Evolutionary conservation across 2,888 invertebrate species (phyloP), one percentile per base, ranked within the genome.

Genomic region (Resseliella maxima): DNA sequence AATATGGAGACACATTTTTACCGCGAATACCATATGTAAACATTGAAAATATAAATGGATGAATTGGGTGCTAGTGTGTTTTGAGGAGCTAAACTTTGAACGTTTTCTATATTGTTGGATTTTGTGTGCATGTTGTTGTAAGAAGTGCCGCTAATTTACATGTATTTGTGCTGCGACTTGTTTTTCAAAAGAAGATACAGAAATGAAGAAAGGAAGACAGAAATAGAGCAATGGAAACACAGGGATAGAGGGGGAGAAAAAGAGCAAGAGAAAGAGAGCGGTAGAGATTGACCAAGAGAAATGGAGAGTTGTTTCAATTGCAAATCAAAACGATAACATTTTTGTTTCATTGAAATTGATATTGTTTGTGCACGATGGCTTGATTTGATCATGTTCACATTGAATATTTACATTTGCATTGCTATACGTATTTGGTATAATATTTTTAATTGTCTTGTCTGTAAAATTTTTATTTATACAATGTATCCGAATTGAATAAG

Each of bases 141-240:
- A 31, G 31, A 72, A 72, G 72, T 72, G 72, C 72, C 72, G 31
- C 27, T 72, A 35, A 72, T 72, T 72, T 35, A 31, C 31, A 72
- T 72, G 72, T 72, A 72, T 72, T 72, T 72, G 72, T 72, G 72
- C 72, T 72, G 15, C 72, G 27, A 72, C 31, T 72, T 72, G 31
- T 31, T 72, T 72, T 72, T 72, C 24, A 2, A 24, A 24, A n/a
- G n/a, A n/a, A n/a, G 12, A 45, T 45, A 12, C 5, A 45, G 12
- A 10, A 45, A 10, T 12, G 45, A 45, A 12, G 8, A 45, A 45
- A 45, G n/a, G n/a, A n/a, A n/a, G n/a, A n/a, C n/a, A n/a, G n/a
- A 50, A 50, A 15, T 50, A 15, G 41, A 50, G 15, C 18, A 50
- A 50, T 15, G 2, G 46, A 50, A 41, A 41, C 6, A 41, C 41